Percentiles rank a stretch among this genome's conserved stretches.
Conservation (phyloP, 2,797 vertebrate species). For the Iguana delicatissima region DNA sequence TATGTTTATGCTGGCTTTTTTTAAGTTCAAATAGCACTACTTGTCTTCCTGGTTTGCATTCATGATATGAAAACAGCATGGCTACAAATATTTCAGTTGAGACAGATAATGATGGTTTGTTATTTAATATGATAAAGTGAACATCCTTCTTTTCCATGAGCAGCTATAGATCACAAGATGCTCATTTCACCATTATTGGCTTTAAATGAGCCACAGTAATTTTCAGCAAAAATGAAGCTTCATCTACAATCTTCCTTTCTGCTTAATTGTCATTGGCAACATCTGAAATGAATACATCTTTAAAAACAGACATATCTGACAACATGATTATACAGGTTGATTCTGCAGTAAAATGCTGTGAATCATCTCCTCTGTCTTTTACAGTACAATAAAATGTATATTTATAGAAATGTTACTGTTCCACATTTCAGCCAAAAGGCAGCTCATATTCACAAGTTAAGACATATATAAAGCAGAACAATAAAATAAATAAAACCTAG, state of each 20-base stretch:
- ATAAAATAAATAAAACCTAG: neutral
- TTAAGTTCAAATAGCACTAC: no score
- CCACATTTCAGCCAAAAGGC: neutral
- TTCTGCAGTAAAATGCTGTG: neutral
- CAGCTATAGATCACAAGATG: neutral
- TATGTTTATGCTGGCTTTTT: neutral
- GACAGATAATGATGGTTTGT: neutral
- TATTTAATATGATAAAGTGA: neutral
- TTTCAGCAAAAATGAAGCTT: neutral
- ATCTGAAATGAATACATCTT: neutral
- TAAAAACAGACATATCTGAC: neutral
- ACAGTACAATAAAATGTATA: neutral
- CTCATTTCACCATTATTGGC: neutral
- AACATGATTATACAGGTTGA: neutral
- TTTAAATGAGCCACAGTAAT: neutral
- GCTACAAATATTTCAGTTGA: neutral
- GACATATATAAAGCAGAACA: neutral
- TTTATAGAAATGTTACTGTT: neutral
- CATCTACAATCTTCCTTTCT: neutral
- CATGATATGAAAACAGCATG: neutral
- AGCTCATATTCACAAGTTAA: neutral
- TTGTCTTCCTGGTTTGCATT: neutral
- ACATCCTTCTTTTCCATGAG: neutral
- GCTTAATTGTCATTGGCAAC: neutral
- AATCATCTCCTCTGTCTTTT: neutral